Evolutionary conservation across 2,797 vertebrate species (phyloP).

Genomic region (Mionectes olivaceus): DNA sequence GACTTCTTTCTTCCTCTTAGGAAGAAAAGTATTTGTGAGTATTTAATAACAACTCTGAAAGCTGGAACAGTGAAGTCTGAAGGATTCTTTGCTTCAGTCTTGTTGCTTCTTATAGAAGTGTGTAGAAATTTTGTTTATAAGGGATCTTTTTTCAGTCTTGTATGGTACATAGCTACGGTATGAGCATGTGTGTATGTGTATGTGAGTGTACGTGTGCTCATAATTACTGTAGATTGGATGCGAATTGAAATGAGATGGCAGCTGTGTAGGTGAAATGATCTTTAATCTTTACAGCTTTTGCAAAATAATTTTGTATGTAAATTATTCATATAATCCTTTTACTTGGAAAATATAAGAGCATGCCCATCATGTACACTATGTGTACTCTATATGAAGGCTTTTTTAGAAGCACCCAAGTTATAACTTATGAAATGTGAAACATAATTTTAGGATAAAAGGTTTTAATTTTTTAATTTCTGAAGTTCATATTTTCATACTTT

Average conservation of each 20-base stretch:
- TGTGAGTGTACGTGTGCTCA: not conserved
- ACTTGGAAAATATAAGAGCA: slow-evolving; percentile 3
- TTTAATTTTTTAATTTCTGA: not conserved
- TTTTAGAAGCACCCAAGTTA: not conserved
- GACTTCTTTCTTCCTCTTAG: slow-evolving; percentile 2
- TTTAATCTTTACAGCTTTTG: slow-evolving; percentile 60
- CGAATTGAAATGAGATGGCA: slow-evolving; percentile 56
- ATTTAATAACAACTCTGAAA: not conserved
- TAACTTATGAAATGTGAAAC: not conserved
- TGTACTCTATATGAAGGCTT: not conserved
- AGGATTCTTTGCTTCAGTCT: not conserved
- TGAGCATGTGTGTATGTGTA: rapidly evolving
- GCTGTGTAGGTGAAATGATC: slow-evolving; percentile 44
- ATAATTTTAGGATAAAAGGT: not conserved
- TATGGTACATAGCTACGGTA: not conserved
- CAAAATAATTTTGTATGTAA: slow-evolving; percentile 40
- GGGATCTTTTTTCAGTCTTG: not conserved
- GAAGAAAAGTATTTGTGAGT: not conserved
- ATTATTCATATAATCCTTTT: slow-evolving; percentile 48
- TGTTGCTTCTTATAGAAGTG: not conserved
- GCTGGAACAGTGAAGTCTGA: not conserved
- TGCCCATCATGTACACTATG: not conserved
- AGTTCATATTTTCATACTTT: not conserved
- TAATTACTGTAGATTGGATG: slow-evolving; percentile 42
- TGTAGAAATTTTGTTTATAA: slow-evolving; percentile 9